Conservation (phyloP, 2,113 vertebrate species). For the Crotalus tigris region DNA sequence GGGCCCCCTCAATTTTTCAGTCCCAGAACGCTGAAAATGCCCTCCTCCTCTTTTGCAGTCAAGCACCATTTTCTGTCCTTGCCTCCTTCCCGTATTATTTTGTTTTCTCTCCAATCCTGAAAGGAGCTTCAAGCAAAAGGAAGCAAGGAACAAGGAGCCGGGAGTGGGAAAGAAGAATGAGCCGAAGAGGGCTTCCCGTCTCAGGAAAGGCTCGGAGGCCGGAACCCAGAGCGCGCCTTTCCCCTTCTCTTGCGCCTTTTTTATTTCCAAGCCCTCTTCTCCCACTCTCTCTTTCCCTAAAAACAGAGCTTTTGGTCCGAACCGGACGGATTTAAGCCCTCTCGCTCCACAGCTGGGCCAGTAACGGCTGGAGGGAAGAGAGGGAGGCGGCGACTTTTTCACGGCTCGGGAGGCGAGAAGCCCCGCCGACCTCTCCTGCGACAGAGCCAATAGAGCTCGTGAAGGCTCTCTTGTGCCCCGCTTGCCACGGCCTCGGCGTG, state of each 20-base stretch:
- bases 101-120: not conserved
- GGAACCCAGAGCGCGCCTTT: not conserved
- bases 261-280: not conserved
- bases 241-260: too few species aligned
- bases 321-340: not conserved
- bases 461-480: not conserved
- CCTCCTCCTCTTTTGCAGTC: not conserved
- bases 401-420: too few species aligned
- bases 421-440: not conserved
- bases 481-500: not conserved
- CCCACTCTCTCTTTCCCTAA: not conserved
- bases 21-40: not conserved
- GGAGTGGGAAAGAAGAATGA: not conserved
- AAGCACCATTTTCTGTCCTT: constrained; percentile 3
- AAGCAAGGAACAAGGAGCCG: not conserved
- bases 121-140: constrained; percentile 12
- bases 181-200: not conserved
- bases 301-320: not conserved
- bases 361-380: not conserved
- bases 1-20: not conserved
- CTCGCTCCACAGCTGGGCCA: not conserved
- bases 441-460: not conserved
- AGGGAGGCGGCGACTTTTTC: not conserved
- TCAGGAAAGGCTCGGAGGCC: not conserved
- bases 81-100: not conserved